A percentile compares a stretch with the other conserved stretches of the same genome.
phyloP scores from a whole-genome alignment of 2,797 vertebrate genomes.

The Salarias fasciatus region DNA sequence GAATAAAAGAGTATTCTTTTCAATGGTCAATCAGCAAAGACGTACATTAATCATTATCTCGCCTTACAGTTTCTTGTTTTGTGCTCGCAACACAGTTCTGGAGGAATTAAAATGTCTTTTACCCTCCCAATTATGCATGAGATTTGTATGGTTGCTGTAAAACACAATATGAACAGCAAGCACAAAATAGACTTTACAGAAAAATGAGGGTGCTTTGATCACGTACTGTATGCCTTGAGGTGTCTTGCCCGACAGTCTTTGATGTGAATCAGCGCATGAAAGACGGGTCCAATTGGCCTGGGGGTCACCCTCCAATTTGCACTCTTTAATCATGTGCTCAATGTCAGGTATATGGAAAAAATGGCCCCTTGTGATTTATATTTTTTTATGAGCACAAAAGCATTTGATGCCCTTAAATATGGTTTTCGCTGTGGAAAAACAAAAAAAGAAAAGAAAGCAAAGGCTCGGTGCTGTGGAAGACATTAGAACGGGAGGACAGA shows the following conservation, averaged over 20 bases:
- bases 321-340: constrained; percentile 77
- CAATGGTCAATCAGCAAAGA: constrained; percentile 82
- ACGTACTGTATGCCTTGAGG: constrained; percentile 78
- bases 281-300: constrained; percentile 80
- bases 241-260: constrained; percentile 77
- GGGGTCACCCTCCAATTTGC: constrained; percentile 75
- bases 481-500: constrained; percentile 32
- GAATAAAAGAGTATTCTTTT: constrained; percentile 71
- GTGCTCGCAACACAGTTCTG: constrained; percentile 57
- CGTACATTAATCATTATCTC: constrained; percentile 79
- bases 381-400: constrained; percentile 69
- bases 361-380: constrained; percentile 51
- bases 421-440: constrained; percentile 71
- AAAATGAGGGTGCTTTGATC: constrained; percentile 74
- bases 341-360: constrained; percentile 75
- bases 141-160: constrained; percentile 64
- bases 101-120: constrained; percentile 73
- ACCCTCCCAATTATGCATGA: constrained; percentile 63
- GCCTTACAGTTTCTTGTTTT: constrained; percentile 72
- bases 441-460: too few species aligned
- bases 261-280: constrained; percentile 82
- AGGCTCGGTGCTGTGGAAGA: constrained; percentile 43
- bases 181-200: constrained; percentile 72
- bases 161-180: constrained; percentile 75
- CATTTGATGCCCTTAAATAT: constrained; percentile 73